A percentile compares a stretch with the other conserved stretches of the same genome.
These are phyloP conservation scores for Xestia sexstrigata DNA, from an alignment of 2,888 invertebrate genomes.

Conservation along the genomic window DNA sequence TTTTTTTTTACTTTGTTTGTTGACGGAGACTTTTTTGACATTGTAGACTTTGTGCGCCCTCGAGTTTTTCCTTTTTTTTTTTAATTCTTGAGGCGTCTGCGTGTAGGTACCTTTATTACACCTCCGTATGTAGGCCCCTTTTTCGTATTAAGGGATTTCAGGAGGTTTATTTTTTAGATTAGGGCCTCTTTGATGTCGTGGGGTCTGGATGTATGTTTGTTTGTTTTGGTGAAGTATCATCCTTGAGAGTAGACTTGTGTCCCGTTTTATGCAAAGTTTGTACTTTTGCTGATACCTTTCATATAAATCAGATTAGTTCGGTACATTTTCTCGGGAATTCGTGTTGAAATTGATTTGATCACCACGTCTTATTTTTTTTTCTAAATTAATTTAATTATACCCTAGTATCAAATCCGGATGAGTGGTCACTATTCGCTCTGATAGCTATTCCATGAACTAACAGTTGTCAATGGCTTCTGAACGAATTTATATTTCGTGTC, in stretches of 20 bases:
- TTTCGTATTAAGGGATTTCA: conserved; percentile 85
- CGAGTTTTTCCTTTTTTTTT: conserved; percentile 82
- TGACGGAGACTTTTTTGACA: conserved; percentile 89
- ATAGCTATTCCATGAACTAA: conserved; percentile 68
- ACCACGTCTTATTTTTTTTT: neutral
- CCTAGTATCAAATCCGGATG: conserved; percentile 32
- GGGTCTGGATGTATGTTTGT: conserved; percentile 85
- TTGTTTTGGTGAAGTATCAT: conserved; percentile 76
- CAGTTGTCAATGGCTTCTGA: conserved; percentile 62
- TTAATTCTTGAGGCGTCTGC: conserved; percentile 88
- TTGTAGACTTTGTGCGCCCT: conserved; percentile 86
- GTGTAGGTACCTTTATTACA: conserved; percentile 83
- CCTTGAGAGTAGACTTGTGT: conserved; percentile 48
- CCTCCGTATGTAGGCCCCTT: conserved; percentile 76
- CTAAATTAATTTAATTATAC: conserved; percentile 16
- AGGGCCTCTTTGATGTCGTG: conserved; percentile 84
- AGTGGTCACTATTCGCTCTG: conserved; percentile 55
- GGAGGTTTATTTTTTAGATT: conserved; percentile 89
- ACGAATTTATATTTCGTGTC: conserved; percentile 72
- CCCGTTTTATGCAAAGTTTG: conserved; percentile 30
- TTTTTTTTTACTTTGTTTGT: conserved; percentile 88
- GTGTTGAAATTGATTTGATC: no score
- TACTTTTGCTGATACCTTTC: conserved; percentile 24
- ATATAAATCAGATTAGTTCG: conserved; percentile 9
- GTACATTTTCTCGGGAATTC: neutral